Evolutionary conservation across 2,888 invertebrate genomes (phyloP).

Genomic region (Drosophila differens): DNA sequence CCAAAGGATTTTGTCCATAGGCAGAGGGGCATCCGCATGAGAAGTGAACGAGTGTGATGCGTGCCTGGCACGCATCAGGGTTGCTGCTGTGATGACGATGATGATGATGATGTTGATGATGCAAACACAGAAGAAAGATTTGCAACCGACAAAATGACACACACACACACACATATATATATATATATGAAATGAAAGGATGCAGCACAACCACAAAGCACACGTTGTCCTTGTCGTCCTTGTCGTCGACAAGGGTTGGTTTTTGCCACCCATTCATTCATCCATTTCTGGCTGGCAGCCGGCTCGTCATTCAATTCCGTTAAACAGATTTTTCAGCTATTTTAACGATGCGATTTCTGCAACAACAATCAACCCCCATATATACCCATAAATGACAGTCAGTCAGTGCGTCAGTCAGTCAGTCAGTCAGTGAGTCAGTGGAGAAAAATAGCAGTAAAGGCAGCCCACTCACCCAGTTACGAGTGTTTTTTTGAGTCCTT

Average conservation of each 20-base stretch:
- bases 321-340: slow-evolving; percentile 76
- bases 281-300: slow-evolving; percentile 39
- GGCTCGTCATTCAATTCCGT: slow-evolving; percentile 59
- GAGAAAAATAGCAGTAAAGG: slow-evolving; percentile 60
- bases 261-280: slow-evolving; percentile 35
- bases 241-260: slow-evolving; percentile 36
- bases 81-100: slow-evolving; percentile 11
- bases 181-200: slow-evolving; percentile 26
- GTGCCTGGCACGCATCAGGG: slow-evolving; percentile 76
- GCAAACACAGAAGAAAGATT: slow-evolving; percentile 70
- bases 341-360: slow-evolving; percentile 78
- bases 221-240: slow-evolving; percentile 9
- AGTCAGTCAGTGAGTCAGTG: slow-evolving; percentile 80
- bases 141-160: slow-evolving; percentile 54
- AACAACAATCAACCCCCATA: slow-evolving; percentile 58
- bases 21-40: slow-evolving; percentile 14
- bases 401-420: slow-evolving; percentile 39
- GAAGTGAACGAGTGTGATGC: slow-evolving; percentile 56
- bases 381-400: slow-evolving; percentile 16
- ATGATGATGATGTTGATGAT: slow-evolving; percentile 65
- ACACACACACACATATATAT: not conserved
- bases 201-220: slow-evolving; percentile 46
- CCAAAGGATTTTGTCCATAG: slow-evolving; percentile 13
- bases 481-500: slow-evolving; percentile 52
- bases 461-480: slow-evolving; percentile 82